These are phyloP conservation scores for Gastracanthus pulcherrimus DNA, from an alignment of 2,888 invertebrate genomes.

Conservation along the genomic window DNA sequence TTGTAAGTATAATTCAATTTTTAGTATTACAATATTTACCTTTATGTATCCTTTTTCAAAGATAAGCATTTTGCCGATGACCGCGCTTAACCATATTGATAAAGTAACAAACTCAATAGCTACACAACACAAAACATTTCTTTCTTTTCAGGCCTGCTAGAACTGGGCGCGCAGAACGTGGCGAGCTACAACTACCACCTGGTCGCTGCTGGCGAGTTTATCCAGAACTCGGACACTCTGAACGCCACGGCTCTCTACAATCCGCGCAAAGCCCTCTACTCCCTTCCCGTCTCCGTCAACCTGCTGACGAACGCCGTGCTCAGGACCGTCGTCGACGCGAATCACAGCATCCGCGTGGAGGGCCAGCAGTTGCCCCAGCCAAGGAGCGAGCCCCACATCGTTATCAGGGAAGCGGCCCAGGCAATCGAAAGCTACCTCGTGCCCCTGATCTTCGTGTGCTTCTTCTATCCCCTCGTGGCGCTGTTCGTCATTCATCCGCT, in stretches of 20 bases:
- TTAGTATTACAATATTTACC: too few relatives aligned
- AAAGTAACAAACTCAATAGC: too few relatives aligned
- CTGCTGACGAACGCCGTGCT: slow-evolving; percentile 78
- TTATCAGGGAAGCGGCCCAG: too few relatives aligned
- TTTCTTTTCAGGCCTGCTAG: slow-evolving; percentile 76
- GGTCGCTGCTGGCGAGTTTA: slow-evolving; percentile 79
- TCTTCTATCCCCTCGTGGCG: slow-evolving; percentile 68
- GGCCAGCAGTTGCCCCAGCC: slow-evolving; percentile 66
- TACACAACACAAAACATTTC: too few relatives aligned
- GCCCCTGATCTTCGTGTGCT: slow-evolving; percentile 57
- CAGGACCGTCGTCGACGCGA: slow-evolving; percentile 63
- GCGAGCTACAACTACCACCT: slow-evolving; percentile 78
- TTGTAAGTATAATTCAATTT: too few relatives aligned
- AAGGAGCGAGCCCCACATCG: too few relatives aligned
- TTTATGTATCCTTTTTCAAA: too few relatives aligned
- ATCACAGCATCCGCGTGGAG: slow-evolving; percentile 66
- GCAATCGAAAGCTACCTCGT: slow-evolving; percentile 59
- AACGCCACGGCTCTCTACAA: slow-evolving; percentile 75
- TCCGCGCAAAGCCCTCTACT: slow-evolving; percentile 79
- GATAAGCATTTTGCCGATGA: too few relatives aligned
- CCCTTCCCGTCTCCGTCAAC: slow-evolving; percentile 80
- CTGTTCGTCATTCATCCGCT: slow-evolving; percentile 82
- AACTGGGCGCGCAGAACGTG: slow-evolving; percentile 71
- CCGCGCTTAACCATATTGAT: too few relatives aligned
- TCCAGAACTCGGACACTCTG: slow-evolving; percentile 59